These are phyloP conservation scores for Branchellion lobata DNA, from an alignment of 2,888 invertebrate species.

Conservation along the genomic window DNA sequence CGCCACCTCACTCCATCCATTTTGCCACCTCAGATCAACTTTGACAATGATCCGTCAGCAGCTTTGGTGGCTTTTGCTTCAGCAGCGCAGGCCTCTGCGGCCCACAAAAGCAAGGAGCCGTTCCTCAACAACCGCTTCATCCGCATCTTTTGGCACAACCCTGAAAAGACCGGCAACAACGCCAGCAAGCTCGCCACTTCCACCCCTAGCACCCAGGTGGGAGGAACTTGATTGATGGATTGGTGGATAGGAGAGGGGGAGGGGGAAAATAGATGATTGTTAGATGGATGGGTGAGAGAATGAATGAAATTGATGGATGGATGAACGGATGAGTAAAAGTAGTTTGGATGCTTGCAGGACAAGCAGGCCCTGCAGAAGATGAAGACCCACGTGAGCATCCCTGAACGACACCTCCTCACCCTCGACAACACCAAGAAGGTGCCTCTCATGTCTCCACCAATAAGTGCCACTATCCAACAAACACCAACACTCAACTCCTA, in stretches of 20 bases:
- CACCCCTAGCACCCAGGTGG: not conserved
- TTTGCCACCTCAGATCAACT: constrained; percentile 63
- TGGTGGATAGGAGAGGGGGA: not conserved
- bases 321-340: not conserved
- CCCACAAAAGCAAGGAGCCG: constrained; percentile 92
- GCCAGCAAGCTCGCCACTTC: not conserved
- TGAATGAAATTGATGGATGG: not conserved
- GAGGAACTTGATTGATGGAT: too few species aligned
- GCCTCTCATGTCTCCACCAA: not conserved
- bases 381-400: constrained; percentile 8
- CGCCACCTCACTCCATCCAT: too few species aligned
- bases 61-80: constrained; percentile 88
- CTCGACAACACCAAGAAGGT: constrained; percentile 19
- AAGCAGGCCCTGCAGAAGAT: constrained; percentile 11
- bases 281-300: not conserved
- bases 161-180: constrained; percentile 33
- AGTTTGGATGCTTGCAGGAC: not conserved
- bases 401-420: constrained; percentile 7
- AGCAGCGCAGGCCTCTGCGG: constrained; percentile 86
- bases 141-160: constrained; percentile 91
- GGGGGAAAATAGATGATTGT: not conserved
- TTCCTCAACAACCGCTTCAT: constrained; percentile 97
- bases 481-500: too few species aligned
- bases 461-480: too few species aligned
- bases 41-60: constrained; percentile 82